phyloP scores from a whole-genome alignment of 1,140 invertebrate species.

The Zophobas atratus region DNA sequence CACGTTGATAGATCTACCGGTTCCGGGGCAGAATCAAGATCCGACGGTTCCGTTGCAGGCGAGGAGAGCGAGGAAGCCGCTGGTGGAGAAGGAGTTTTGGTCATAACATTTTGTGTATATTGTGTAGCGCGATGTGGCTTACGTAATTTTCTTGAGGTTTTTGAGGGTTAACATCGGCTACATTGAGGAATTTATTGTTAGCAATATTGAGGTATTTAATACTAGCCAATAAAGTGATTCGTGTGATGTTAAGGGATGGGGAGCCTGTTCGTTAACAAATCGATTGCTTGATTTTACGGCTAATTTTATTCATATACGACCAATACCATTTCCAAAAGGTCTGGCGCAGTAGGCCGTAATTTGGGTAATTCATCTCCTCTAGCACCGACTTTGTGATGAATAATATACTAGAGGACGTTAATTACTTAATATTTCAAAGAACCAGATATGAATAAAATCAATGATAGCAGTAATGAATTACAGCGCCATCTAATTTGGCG shows the following conservation, averaged over 20 bases:
- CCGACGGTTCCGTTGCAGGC: conserved; percentile 76
- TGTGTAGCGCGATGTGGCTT: conserved; percentile 30
- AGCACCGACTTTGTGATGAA: no score
- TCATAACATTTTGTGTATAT: conserved; percentile 66
- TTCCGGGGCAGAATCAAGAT: conserved; percentile 78
- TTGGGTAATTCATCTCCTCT: no score
- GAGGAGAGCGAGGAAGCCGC: conserved; percentile 69
- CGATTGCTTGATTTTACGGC: background rate
- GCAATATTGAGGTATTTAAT: conserved; percentile 36
- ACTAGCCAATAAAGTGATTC: conserved; percentile 31
- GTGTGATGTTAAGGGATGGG: conserved; percentile 5
- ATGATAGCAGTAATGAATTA: no score
- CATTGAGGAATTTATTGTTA: conserved; percentile 15
- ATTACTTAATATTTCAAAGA: no score
- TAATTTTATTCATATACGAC: no score
- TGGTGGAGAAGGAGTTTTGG: conserved; percentile 73
- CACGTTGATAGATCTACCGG: conserved; percentile 69
- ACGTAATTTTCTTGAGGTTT: conserved; percentile 12
- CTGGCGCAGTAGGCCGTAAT: no score
- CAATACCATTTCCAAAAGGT: no score
- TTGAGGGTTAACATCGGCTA: conserved; percentile 35
- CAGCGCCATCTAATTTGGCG: no score
- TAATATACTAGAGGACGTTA: no score
- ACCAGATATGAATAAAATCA: no score
- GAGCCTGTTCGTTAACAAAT: background rate